Conservation (phyloP, 2,888 invertebrate species). For the Aproaerema taeniolella region DNA sequence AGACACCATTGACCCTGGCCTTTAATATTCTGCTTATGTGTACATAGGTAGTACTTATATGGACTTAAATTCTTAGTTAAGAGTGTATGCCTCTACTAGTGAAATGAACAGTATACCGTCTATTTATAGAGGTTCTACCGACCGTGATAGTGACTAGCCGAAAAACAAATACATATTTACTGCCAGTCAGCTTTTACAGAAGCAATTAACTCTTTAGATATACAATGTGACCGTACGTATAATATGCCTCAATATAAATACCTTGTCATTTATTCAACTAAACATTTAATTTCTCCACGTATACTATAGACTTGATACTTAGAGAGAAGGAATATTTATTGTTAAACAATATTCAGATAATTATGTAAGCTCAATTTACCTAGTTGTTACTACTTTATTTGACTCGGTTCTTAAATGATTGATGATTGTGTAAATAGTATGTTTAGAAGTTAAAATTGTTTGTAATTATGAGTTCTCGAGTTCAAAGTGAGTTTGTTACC, state of each 20-base stretch:
- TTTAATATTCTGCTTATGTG: conserved; percentile 35
- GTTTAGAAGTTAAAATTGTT: conserved; percentile 11
- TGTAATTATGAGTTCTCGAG: conserved; percentile 9
- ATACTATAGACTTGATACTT: too few relatives aligned
- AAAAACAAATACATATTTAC: conserved; percentile 4
- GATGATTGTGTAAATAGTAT: conserved; percentile 10
- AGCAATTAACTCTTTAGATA: conserved; percentile 5
- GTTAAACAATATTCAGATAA: conserved; percentile 2
- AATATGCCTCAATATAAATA: conserved; percentile 6
- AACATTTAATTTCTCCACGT: conserved; percentile 8
- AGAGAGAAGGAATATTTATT: conserved; percentile 3
- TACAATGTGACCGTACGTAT: conserved; percentile 2
- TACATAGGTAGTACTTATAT: conserved; percentile 50
- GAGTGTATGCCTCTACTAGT: conserved; percentile 20
- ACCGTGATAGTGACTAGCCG: conserved; percentile 7
- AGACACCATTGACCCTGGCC: conserved; percentile 67
- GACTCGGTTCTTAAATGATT: conserved; percentile 9
- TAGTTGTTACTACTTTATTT: conserved; percentile 3
- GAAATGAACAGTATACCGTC: conserved; percentile 2
- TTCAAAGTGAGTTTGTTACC: conserved; percentile 12
- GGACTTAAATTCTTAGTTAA: conserved; percentile 41
- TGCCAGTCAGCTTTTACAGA: conserved; percentile 15
- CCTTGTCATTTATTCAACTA: conserved; percentile 2
- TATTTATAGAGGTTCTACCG: neutral
- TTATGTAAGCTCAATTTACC: conserved; percentile 12